A percentile compares a stretch with the other conserved stretches of the same genome.
These are phyloP conservation scores for Lasioglossum vierecki DNA, from an alignment of 2,888 invertebrate species.

Conservation along the genomic window DNA sequence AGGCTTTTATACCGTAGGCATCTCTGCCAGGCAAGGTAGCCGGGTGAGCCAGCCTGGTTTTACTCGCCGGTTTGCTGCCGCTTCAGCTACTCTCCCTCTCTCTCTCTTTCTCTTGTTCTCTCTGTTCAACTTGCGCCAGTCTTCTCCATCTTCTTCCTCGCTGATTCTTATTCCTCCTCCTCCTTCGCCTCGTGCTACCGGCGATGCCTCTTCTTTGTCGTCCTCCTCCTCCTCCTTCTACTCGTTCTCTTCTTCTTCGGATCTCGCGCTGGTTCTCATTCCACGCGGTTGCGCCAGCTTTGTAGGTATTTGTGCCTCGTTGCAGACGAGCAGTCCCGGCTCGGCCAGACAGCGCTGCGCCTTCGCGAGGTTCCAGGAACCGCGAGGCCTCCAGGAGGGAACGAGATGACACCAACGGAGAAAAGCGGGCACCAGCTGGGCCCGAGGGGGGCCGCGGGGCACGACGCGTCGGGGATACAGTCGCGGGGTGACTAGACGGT, in stretches of 20 bases:
- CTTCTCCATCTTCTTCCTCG: slow-evolving; percentile 12
- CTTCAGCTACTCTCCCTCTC: slow-evolving; percentile 57
- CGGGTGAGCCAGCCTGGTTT: slow-evolving; percentile 78
- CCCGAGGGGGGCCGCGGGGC: slow-evolving; percentile 28
- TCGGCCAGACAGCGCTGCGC: slow-evolving; percentile 81
- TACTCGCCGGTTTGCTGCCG: slow-evolving; percentile 73
- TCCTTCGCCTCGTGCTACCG: slow-evolving; percentile 12
- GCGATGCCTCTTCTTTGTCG: slow-evolving; percentile 27
- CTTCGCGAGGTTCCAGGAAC: slow-evolving; percentile 78
- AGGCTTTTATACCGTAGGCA: slow-evolving; percentile 75
- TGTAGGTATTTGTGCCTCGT: slow-evolving; percentile 70
- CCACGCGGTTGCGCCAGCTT: slow-evolving; percentile 44
- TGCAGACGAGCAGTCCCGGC: slow-evolving; percentile 72
- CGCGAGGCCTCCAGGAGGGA: slow-evolving; percentile 66
- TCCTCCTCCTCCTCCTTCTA: slow-evolving; percentile 18
- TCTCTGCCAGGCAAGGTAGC: slow-evolving; percentile 68
- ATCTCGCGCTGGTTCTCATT: slow-evolving; percentile 65
- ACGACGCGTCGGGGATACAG: slow-evolving; percentile 53
- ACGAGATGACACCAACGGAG: slow-evolving; percentile 51
- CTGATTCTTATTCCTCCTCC: slow-evolving; percentile 51
- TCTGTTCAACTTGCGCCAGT: neutral
- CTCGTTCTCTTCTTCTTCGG: slow-evolving; percentile 14
- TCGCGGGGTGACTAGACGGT: slow-evolving; percentile 81
- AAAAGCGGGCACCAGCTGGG: slow-evolving; percentile 35
- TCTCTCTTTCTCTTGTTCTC: slow-evolving; percentile 37